phyloP scores from a whole-genome alignment of 92 coral and sea anemone genomes.

The Porites divaricata region DNA sequence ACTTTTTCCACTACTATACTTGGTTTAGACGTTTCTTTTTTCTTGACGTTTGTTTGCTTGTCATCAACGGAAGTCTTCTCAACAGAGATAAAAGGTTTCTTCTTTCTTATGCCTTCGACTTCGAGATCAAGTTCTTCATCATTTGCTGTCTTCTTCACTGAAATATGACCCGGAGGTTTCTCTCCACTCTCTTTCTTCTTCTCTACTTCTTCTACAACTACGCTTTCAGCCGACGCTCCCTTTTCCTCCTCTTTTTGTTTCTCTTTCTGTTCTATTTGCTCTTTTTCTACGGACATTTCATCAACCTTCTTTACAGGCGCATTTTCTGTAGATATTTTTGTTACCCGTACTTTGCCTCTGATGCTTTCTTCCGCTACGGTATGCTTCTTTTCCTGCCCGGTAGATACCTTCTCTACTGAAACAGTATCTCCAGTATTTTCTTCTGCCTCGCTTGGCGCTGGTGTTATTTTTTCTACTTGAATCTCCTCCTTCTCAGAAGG shows the following conservation, averaged over 20 bases:
- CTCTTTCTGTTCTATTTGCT: not conserved
- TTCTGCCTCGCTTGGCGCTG: not conserved
- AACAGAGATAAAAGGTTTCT: not conserved
- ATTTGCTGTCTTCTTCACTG: not conserved
- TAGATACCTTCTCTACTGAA: not conserved
- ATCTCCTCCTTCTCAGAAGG: not conserved
- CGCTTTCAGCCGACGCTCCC: not conserved
- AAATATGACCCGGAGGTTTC: not conserved
- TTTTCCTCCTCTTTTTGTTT: not conserved
- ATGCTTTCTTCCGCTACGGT: no score
- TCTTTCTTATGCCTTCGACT: not conserved
- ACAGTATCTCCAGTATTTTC: not conserved
- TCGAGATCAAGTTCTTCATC: slow-evolving; percentile 10
- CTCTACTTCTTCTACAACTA: not conserved
- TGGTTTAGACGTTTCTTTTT: not conserved
- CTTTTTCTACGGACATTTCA: not conserved
- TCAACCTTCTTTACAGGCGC: not conserved
- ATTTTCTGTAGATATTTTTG: no score
- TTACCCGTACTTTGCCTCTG: no score
- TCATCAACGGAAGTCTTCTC: not conserved
- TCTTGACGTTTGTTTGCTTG: not conserved
- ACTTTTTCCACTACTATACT: no score
- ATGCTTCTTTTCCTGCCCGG: not conserved
- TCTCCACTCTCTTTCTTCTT: not conserved
- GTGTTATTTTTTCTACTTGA: not conserved